These are phyloP conservation scores for Argya squamiceps DNA, from an alignment of 2,797 vertebrate species.

Conservation along the genomic window DNA sequence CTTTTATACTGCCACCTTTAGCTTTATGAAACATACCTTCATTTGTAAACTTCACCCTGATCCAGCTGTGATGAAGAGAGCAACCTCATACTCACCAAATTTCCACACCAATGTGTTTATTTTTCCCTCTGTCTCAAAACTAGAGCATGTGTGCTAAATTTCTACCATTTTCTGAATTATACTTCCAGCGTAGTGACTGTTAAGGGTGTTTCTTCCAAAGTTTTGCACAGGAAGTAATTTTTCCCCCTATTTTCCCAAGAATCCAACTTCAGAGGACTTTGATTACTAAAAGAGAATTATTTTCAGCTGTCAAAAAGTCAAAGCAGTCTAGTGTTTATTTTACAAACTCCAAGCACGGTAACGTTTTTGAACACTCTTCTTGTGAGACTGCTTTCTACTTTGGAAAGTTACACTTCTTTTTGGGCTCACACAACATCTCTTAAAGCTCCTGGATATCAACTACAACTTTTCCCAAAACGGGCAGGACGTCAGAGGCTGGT, in stretches of 20 bases:
- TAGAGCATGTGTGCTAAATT: rapidly evolving
- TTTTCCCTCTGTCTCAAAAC: neutral
- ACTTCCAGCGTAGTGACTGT: rapidly evolving
- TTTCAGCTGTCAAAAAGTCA: neutral
- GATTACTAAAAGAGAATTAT: neutral
- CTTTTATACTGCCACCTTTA: neutral
- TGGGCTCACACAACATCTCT: neutral
- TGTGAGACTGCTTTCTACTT: neutral
- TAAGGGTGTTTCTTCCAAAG: neutral
- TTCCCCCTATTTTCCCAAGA: neutral
- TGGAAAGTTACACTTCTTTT: neutral
- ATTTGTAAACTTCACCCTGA: neutral
- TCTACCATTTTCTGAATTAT: neutral
- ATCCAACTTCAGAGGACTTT: neutral
- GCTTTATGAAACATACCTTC: neutral
- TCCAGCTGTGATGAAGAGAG: neutral
- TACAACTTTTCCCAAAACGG: neutral
- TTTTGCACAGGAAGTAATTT: neutral
- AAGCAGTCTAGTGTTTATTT: neutral
- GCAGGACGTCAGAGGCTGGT: neutral
- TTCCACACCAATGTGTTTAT: neutral
- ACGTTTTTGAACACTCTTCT: neutral
- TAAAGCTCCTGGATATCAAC: neutral
- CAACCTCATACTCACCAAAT: neutral
- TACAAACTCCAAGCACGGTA: neutral